Percentiles rank a stretch among this genome's conserved stretches.
These are phyloP conservation scores for Sparus aurata DNA, from an alignment of 2,797 vertebrate species.

Conservation along the genomic window DNA sequence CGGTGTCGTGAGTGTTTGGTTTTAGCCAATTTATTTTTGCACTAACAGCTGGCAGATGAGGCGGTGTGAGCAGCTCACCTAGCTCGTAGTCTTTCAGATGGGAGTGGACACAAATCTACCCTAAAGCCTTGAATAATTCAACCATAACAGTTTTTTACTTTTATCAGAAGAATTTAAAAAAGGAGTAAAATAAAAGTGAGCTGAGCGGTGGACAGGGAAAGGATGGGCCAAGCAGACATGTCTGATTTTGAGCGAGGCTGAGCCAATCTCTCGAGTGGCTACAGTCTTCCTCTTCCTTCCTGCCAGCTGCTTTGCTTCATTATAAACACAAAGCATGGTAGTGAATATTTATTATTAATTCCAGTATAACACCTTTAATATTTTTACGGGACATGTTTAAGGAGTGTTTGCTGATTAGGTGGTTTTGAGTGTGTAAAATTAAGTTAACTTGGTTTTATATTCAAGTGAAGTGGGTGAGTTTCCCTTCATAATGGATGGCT, in stretches of 20 bases:
- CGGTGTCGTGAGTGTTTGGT: background rate
- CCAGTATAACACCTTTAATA: background rate
- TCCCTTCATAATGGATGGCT: background rate
- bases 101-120: background rate
- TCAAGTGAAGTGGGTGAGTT: background rate
- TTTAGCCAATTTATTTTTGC: background rate
- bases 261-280: constrained; percentile 19
- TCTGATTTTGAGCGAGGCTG: constrained; percentile 22
- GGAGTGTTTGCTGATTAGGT: background rate
- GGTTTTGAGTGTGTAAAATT: background rate
- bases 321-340: background rate
- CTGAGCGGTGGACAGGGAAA: constrained; percentile 4
- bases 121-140: background rate
- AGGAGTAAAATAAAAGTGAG: background rate
- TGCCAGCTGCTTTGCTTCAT: constrained; percentile 6
- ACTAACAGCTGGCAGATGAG: constrained; percentile 6
- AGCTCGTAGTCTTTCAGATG: background rate
- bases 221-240: constrained; percentile 1
- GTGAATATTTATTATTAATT: background rate
- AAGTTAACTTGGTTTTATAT: background rate
- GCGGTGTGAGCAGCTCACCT: background rate
- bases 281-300: constrained; percentile 6
- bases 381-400: background rate
- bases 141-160: background rate
- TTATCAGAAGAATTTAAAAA: constrained; percentile 1